These are phyloP conservation scores for Ephestia elutella DNA, from an alignment of 1,140 invertebrate genomes.

Conservation along the genomic window DNA sequence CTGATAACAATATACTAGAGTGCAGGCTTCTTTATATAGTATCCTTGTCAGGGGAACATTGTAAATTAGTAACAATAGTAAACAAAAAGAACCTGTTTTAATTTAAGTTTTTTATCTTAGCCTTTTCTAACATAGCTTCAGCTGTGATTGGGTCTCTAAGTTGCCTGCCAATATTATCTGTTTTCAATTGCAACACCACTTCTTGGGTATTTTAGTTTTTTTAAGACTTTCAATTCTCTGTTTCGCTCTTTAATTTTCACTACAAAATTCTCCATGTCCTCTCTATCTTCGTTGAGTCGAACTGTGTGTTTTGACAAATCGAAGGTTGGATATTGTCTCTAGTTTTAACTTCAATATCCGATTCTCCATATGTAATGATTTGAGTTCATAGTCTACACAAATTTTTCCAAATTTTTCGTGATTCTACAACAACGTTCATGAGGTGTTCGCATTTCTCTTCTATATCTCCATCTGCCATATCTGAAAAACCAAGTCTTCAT, in stretches of 20 bases:
- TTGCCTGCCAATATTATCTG: conserved; percentile 34
- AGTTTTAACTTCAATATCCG: conserved; percentile 51
- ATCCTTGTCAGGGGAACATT: too few relatives aligned
- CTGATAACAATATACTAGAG: too few relatives aligned
- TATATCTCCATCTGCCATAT: conserved; percentile 25
- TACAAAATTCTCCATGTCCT: conserved; percentile 42
- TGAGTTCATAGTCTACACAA: conserved; percentile 49
- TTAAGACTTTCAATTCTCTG: conserved; percentile 36
- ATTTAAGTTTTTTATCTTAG: conserved; percentile 20
- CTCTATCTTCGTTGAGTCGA: conserved; percentile 25
- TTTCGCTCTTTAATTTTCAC: conserved; percentile 33
- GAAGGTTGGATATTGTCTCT: conserved; percentile 36
- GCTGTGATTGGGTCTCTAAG: conserved; percentile 34
- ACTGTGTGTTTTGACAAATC: conserved; percentile 35
- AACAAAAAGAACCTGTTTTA: neutral
- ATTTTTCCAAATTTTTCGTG: conserved; percentile 48
- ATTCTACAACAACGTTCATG: conserved; percentile 57
- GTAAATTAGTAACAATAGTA: too few relatives aligned
- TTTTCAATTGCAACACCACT: conserved; percentile 42
- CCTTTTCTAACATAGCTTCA: conserved; percentile 34
- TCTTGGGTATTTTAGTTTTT: conserved; percentile 34
- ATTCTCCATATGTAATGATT: conserved; percentile 44
- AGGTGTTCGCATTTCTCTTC: conserved; percentile 54
- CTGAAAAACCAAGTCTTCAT: too few relatives aligned
- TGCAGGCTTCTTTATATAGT: too few relatives aligned